Evolutionary conservation across 2,797 vertebrate species (phyloP).

Genomic region (Amphiprion clarkii): DNA sequence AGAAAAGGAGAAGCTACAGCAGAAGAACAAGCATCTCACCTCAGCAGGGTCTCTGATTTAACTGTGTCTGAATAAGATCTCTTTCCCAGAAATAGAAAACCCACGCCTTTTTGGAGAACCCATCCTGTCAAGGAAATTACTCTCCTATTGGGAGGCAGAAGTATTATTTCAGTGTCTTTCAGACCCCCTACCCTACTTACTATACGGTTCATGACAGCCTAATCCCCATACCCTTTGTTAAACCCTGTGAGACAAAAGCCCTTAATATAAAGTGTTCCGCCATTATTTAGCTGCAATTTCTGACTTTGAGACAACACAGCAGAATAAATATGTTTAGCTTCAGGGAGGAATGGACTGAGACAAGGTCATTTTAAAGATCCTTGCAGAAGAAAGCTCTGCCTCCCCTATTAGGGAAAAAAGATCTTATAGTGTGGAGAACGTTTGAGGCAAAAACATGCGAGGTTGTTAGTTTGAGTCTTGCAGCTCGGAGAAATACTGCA

Average conservation of each 20-base stretch:
- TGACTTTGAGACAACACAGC: conserved; percentile 34
- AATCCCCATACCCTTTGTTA: conserved; percentile 66
- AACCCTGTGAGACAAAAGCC: conserved; percentile 58
- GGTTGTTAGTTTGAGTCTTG: conserved; percentile 50
- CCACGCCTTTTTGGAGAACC: conserved; percentile 53
- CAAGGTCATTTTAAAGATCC: conserved; percentile 62
- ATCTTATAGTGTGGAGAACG: conserved; percentile 18
- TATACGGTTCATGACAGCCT: conserved; percentile 55
- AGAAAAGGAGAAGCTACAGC: conserved; percentile 12
- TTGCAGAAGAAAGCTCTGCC: background rate
- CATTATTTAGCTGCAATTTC: conserved; percentile 30
- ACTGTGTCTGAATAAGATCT: conserved; percentile 69
- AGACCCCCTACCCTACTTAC: conserved; percentile 63
- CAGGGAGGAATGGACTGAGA: conserved; percentile 43
- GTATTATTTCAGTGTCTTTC: conserved; percentile 65
- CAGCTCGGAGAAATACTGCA: conserved; percentile 54
- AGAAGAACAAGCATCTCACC: conserved; percentile 50
- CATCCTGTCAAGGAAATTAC: conserved; percentile 74
- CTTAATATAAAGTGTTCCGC: conserved; percentile 36
- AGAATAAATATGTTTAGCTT: conserved; percentile 56
- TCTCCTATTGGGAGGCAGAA: conserved; percentile 60
- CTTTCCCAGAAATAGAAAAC: conserved; percentile 57
- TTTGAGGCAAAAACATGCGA: conserved; percentile 41
- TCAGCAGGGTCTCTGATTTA: conserved; percentile 72
- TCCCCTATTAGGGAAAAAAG: conserved; percentile 18